Conservation (phyloP, 2,113 vertebrate genomes). For the rat (Rattus norvegicus) region GRCr8 NC_086029.1:66842001-66842500, state of each 20-base stretch:
- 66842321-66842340: neutral
- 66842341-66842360: neutral
- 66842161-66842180: slow-evolving; percentile 11
- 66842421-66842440: neutral
- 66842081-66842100: slow-evolving; percentile 14
- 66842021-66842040: neutral
- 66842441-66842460: neutral
- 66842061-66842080: slow-evolving; percentile 24
- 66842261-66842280: neutral
- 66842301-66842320: slow-evolving; percentile 39
- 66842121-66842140: neutral
- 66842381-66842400: neutral
- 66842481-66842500: neutral
- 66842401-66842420: neutral
- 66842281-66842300: neutral
- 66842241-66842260: neutral
- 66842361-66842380: neutral
- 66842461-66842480: neutral
- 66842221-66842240: neutral
- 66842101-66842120: slow-evolving; percentile 14
- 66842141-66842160: slow-evolving; percentile 20
- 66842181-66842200: neutral
- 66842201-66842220: neutral
- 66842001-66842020: neutral
- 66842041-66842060: slow-evolving; percentile 21